Evolutionary conservation across 2,797 vertebrate species (phyloP), one percentile per base, ranked within the genome.

Genomic region (Varecia variegata): DNA sequence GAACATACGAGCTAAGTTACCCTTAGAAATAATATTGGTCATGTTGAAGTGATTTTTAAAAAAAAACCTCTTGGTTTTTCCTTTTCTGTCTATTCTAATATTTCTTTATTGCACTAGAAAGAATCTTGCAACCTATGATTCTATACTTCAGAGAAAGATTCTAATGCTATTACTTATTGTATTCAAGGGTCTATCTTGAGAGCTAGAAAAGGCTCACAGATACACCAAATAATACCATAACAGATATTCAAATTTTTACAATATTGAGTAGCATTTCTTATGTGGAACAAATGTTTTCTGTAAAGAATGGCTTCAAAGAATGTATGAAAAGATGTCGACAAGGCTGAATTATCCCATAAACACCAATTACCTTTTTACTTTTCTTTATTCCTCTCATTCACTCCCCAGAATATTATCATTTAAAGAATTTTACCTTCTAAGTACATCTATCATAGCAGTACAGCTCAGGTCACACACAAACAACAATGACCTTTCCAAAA

Each of bases 401-500:
- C 56, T 60, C 35, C 54, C 54, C 35, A 60, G 85, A 95, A 92
- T 40, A 38, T 38, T 88, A 84, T 87, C 43, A 45, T 73, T 94
- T 84, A 80, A 80, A 60, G 27, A 25, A 32, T 54, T 86, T 87
- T 38, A 54, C 73, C 89, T 84, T 76, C 27, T 54, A 88, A 81
- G 23, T 76, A 56, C 25, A 93, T 87, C 47, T 81, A 14, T 95
- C 89, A 80, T 9, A 68, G 30, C 23, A 52, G 15, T 60, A 35
- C 35, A 80, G 27, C 83, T 94, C 79, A 80, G 88, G 67, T 95
- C 62, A 74, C 60, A 71, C 60, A 86, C 54, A 88, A 77, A 90
- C 81, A 12, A 83, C 30, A 13, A 14, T 96, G 80, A 91, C 54
- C 82, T 97, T 96, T 95, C 52, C 76, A 82, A 79, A 95, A 76